These are phyloP conservation scores for Stigmatopora argus DNA, from an alignment of 2,113 vertebrate species.

Conservation along the genomic window DNA sequence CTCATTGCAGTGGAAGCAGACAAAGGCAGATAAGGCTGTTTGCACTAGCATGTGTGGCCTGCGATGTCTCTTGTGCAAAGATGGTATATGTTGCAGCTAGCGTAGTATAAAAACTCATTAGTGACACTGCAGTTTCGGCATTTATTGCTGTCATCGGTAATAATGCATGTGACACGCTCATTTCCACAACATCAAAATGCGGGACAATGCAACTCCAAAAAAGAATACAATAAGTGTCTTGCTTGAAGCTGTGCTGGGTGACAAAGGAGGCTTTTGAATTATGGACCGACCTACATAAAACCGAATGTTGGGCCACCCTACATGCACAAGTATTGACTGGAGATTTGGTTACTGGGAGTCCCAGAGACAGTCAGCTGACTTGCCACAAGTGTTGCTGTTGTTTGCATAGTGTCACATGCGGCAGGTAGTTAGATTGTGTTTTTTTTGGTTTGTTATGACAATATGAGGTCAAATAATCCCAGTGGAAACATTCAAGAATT, in stretches of 20 bases:
- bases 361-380: neutral
- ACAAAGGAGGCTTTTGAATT: too few relatives aligned
- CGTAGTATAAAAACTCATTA: neutral
- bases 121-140: too few relatives aligned
- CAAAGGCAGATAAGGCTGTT: conserved; percentile 43
- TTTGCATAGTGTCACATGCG: neutral
- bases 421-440: neutral
- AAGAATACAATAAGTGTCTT: too few relatives aligned
- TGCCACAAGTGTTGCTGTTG: conserved; percentile 8
- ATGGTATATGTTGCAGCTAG: conserved; percentile 3
- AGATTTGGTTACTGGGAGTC: conserved; percentile 23
- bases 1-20: conserved; percentile 46
- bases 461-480: neutral
- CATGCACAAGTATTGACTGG: conserved; percentile 5
- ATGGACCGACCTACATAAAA: too few relatives aligned
- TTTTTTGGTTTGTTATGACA: neutral
- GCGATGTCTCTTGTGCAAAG: conserved; percentile 6
- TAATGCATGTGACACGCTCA: too few relatives aligned
- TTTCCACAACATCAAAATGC: too few relatives aligned
- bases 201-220: too few relatives aligned
- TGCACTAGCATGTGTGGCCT: conserved; percentile 19
- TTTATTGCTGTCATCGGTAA: too few relatives aligned
- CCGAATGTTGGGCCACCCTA: too few relatives aligned
- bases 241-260: too few relatives aligned
- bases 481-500: neutral